These are phyloP conservation scores for Plotosus lineatus DNA, from an alignment of 2,113 vertebrate genomes.

Conservation along the genomic window DNA sequence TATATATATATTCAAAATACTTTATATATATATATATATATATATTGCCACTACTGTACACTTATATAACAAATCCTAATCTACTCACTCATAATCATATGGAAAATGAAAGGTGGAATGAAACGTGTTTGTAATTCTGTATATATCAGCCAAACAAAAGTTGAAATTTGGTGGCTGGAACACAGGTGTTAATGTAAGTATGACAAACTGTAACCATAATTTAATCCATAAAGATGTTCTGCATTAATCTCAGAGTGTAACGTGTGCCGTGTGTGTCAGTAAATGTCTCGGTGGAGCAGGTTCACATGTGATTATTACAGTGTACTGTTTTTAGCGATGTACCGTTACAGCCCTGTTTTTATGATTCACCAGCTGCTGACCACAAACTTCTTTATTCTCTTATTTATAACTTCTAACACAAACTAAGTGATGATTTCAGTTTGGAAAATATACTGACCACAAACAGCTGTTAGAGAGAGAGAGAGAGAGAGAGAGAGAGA, in stretches of 20 bases:
- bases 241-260: neutral
- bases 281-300: conserved; percentile 4
- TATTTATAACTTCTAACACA: conserved; percentile 29
- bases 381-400: conserved; percentile 30
- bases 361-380: conserved; percentile 21
- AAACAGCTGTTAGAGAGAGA: conserved; percentile 7
- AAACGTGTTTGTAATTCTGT: neutral
- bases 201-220: neutral
- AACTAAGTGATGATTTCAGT: conserved; percentile 13
- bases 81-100: neutral
- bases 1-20: neutral
- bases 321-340: conserved; percentile 29
- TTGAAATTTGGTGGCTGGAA: neutral
- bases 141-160: neutral
- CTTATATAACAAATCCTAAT: neutral
- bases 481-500: neutral
- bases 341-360: conserved; percentile 24
- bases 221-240: neutral
- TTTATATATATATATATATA: neutral
- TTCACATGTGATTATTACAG: conserved; percentile 15
- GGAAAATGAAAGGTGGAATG: neutral
- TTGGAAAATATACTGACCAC: conserved; percentile 28
- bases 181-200: neutral
- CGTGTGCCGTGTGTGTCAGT: neutral
- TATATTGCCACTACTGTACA: too few species aligned